Conservation (phyloP, 2,113 vertebrate genomes). For the Lipophrys pholis region DNA sequence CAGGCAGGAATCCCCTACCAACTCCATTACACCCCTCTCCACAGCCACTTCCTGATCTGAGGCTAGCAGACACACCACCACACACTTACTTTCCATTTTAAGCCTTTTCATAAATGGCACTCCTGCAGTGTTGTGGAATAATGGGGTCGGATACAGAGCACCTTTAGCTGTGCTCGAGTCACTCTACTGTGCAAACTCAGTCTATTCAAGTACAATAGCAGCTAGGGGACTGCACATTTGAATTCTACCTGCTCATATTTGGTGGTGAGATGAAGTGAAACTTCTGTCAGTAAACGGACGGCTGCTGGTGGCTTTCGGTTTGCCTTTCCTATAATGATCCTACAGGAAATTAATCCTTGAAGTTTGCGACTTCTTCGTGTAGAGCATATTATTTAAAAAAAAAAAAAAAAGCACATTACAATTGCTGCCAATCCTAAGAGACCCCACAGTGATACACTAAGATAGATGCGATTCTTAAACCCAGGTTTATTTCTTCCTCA, state of each 20-base stretch:
- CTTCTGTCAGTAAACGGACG: conserved; percentile 36
- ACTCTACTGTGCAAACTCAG: conserved; percentile 72
- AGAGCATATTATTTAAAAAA: not conserved
- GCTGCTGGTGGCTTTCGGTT: conserved; percentile 22
- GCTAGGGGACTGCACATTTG: conserved; percentile 56
- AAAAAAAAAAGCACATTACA: conserved; percentile 47
- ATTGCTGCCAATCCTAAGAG: conserved; percentile 51
- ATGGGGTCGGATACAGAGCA: conserved; percentile 72
- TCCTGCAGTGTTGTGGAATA: conserved; percentile 76
- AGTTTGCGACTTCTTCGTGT: conserved; percentile 14
- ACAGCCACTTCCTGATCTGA: conserved; percentile 72
- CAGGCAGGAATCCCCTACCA: conserved; percentile 83
- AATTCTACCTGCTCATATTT: conserved; percentile 61
- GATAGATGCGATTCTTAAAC: conserved; percentile 65
- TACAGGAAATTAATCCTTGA: conserved; percentile 7
- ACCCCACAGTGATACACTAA: conserved; percentile 52
- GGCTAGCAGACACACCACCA: conserved; percentile 58
- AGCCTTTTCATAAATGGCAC: conserved; percentile 78
- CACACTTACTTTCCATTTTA: conserved; percentile 76
- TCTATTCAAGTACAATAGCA: conserved; percentile 64
- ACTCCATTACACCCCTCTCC: conserved; percentile 71
- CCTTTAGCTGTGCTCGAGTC: conserved; percentile 75
- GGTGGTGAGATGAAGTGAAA: conserved; percentile 47
- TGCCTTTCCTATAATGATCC: conserved; percentile 26
- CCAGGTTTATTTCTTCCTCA: conserved; percentile 70